These are phyloP conservation scores for Aradus depressus DNA, from an alignment of 2,888 invertebrate genomes.

Conservation along the genomic window DNA sequence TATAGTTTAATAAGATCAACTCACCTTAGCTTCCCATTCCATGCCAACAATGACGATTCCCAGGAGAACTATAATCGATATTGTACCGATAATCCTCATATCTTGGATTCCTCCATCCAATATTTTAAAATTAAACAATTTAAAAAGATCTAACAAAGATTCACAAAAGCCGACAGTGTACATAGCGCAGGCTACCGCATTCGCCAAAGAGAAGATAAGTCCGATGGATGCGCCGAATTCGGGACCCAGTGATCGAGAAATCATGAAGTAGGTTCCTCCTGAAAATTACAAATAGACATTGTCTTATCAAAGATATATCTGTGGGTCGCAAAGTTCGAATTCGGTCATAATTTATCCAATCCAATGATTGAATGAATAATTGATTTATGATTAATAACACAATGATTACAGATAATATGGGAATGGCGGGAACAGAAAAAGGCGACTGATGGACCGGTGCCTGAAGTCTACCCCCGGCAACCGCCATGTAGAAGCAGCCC, in stretches of 20 bases:
- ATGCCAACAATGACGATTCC: constrained; percentile 87
- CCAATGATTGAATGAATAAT: too few relatives aligned
- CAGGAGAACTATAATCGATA: constrained; percentile 70
- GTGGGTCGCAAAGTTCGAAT: not conserved
- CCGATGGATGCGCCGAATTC: constrained; percentile 96
- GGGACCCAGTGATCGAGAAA: constrained; percentile 89
- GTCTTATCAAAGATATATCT: constrained; percentile 7
- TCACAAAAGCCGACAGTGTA: constrained; percentile 98
- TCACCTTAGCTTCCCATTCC: constrained; percentile 89
- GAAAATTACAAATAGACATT: constrained; percentile 31
- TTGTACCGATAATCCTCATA: constrained; percentile 71
- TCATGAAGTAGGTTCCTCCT: constrained; percentile 99
- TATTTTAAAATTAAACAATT: constrained; percentile 45
- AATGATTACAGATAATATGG: too few relatives aligned
- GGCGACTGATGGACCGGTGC: not conserved
- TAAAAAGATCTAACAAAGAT: constrained; percentile 58
- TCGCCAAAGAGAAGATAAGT: constrained; percentile 88
- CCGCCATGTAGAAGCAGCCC: too few relatives aligned
- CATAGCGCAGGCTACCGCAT: constrained; percentile 94
- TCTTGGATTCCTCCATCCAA: constrained; percentile 57
- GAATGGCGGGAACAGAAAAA: too few relatives aligned
- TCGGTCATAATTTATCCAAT: too few relatives aligned
- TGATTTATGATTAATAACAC: too few relatives aligned
- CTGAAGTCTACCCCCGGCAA: too few relatives aligned
- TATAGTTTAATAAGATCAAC: not conserved